Base-by-base conservation (phyloP, 1,140 invertebrate genomes). In the Trichomalopsis sarcophagae region DNA sequence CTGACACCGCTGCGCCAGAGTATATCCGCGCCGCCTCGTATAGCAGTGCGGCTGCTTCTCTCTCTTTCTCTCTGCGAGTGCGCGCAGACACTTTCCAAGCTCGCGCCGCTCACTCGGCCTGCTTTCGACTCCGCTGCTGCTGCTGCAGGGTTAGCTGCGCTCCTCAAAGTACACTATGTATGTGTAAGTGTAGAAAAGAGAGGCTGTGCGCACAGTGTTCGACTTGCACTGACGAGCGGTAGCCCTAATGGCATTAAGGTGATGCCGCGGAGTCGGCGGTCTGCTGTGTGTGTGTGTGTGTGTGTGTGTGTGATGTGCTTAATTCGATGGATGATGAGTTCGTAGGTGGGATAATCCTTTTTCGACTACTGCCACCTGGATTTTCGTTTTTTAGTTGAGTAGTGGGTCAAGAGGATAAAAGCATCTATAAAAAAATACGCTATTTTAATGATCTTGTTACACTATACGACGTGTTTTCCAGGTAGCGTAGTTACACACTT, bases 1-100 rank as follows among this genome's bases (percentile, higher is more conserved):
- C 91, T 92, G 91, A 90, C 80, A 78, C 86, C 55, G 80, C 88
- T 84, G 86, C 86, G 36, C 33, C 55, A 27, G 13, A 40, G 75
- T 47, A 78, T 75, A 85, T 82, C 74, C 47, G 82, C 66, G 14
- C 30, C 68, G 68, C 21, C 33, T 69, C 44, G 47, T 44, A 33
- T 44, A 40, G 66, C 69, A 71, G 27, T 36, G 5, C 6, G 40
- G 40, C 40, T 44, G 40, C 6, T 44, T 80, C 44, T 85, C 88
- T 79, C 85, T 30, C 66, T 82, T 62, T 76, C 81, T 84, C 69
- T 84, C 62, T 7, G 17, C 7, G 69, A 69, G 14, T 83, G 71
- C 82, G 82, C 82, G 62, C 62, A 44, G 74, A 40, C 21, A 47
- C 74, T 44, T 75, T 75, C 40, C 75, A 68, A 33, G 55, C 55